A percentile compares a stretch with the other conserved stretches of the same genome.
These are phyloP conservation scores for Phalacrocorax aristotelis DNA, from an alignment of 2,113 vertebrate genomes.

Conservation along the genomic window DNA sequence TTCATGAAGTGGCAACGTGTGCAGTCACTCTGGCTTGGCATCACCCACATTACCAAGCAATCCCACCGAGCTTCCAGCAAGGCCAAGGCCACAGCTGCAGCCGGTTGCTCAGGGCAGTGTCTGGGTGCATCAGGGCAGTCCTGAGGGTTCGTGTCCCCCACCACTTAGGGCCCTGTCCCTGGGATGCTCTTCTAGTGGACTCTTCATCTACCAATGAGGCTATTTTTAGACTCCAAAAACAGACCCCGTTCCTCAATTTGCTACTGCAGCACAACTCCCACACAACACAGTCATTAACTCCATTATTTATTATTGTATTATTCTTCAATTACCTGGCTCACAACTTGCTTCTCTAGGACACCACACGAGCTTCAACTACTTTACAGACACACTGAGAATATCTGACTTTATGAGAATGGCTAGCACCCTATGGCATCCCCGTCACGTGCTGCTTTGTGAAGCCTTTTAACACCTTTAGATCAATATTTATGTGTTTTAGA, in stretches of 20 bases:
- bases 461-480: neutral
- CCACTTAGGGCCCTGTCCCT: fast-evolving
- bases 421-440: neutral
- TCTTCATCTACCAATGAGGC: fast-evolving
- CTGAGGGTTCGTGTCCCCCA: fast-evolving
- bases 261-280: neutral
- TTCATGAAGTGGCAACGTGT: fast-evolving
- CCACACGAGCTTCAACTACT: neutral
- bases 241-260: fast-evolving
- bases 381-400: neutral
- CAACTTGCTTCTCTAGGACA: neutral
- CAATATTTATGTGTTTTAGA: neutral
- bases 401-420: neutral
- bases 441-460: neutral
- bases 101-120: neutral
- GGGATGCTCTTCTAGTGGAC: neutral
- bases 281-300: fast-evolving
- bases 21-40: no score
- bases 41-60: fast-evolving
- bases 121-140: no score
- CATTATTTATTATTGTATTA: neutral
- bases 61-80: neutral
- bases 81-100: neutral
- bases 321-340: neutral
- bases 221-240: neutral